These are phyloP conservation scores for Orthosia incerta DNA, from an alignment of 2,888 invertebrate genomes.

Conservation along the genomic window DNA sequence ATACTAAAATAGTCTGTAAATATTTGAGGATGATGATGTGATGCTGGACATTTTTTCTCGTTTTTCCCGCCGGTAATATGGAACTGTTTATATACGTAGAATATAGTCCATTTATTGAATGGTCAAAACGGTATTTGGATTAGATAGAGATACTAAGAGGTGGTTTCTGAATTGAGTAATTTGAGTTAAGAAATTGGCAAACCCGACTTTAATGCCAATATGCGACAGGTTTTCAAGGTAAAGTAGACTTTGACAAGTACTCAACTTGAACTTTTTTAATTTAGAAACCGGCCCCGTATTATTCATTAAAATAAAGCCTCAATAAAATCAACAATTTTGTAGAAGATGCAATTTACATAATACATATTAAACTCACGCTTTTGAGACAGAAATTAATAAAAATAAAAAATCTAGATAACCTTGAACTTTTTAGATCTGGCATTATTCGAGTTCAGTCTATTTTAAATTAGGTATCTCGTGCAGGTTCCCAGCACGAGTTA, in stretches of 20 bases:
- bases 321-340: background rate
- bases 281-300: background rate
- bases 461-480: conserved; percentile 11
- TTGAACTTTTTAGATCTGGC: conserved; percentile 42
- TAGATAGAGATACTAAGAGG: background rate
- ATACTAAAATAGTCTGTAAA: background rate
- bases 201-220: too few relatives aligned
- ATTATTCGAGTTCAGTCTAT: background rate
- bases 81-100: background rate
- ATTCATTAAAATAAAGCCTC: background rate
- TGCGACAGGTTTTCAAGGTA: too few relatives aligned
- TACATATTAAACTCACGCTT: too few relatives aligned
- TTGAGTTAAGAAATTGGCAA: too few relatives aligned
- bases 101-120: background rate
- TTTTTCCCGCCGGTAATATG: too few relatives aligned
- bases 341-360: background rate
- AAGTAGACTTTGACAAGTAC: too few relatives aligned
- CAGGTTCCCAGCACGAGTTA: conserved; percentile 8
- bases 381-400: background rate
- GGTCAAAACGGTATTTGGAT: background rate
- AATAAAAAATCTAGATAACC: conserved; percentile 18
- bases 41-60: background rate
- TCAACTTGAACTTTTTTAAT: too few relatives aligned
- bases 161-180: too few relatives aligned
- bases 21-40: conserved; percentile 15